These are phyloP conservation scores for Mylabris sibirica DNA, from an alignment of 2,888 invertebrate species.

Conservation along the genomic window DNA sequence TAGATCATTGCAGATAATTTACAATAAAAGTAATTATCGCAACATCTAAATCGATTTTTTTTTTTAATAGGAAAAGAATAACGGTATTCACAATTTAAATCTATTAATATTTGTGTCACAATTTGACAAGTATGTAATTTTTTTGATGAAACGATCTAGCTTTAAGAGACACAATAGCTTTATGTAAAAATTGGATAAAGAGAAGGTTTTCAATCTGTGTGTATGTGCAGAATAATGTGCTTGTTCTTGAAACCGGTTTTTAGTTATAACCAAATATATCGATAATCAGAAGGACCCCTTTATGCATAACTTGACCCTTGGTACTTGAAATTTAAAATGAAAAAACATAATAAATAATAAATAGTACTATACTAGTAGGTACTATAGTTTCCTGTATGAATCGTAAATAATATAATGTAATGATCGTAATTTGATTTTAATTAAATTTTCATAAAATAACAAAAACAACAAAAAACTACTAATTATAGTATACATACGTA, in stretches of 20 bases:
- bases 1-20: constrained; percentile 3
- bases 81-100: background rate
- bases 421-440: background rate
- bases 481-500: background rate
- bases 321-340: background rate
- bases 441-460: background rate
- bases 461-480: background rate
- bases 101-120: background rate
- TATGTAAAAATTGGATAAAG: background rate
- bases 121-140: background rate
- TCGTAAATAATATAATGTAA: background rate
- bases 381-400: background rate
- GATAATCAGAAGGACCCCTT: background rate
- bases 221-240: constrained; percentile 4
- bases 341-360: background rate
- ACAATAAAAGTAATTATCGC: constrained; percentile 3
- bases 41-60: background rate
- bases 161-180: background rate
- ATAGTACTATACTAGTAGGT: too few species aligned
- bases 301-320: constrained; percentile 6
- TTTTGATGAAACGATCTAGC: background rate
- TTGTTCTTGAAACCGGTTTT: constrained; percentile 8
- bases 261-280: background rate
- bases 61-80: background rate
- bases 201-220: background rate